Base-by-base conservation (phyloP, 2,797 vertebrate species). In the Manis javanica region DNA sequence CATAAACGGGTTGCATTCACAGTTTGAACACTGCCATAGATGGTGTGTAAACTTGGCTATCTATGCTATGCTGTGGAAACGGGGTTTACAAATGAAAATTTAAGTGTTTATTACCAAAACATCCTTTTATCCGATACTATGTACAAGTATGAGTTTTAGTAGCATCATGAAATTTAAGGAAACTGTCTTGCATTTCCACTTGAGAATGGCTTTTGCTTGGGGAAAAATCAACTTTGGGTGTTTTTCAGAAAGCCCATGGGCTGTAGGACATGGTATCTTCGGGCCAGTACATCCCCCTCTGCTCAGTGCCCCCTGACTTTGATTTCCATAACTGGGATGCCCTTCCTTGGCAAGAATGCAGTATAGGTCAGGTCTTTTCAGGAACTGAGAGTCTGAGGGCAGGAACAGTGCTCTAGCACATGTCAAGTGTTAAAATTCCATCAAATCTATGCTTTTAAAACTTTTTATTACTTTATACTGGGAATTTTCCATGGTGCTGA, bases 401-500 rank as follows among this genome's bases (percentile, higher is more conserved):
- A 61, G 77, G 49, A 66, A 89, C 79, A 95, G 81, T 93, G 83
- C 78, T 94, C n/a, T 94, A 69, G 78, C 75, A 83, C 96, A 55
- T 68, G 74, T 0, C 14, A 93, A 96, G 90, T 97, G 90, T 97
- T 86, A 90, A 95, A 96, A 97, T 96, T 97, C 98, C 97, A 97
- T 98, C 96, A 78, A 94, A 96, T 94, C 94, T 98, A 84, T 94
- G 97, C 91, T 1, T 92, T 96, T 96, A 93, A 97, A 82, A 42
- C 53, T 31, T 98, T 90, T 94, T 89, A 39, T 96, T 93, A 95
- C 87, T 98, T 97, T 96, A 97, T 97, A 88, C 72, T 55, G 91
- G 97, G 96, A 84, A 91, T 97, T 96, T 95, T 96, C 96, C 96
- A 77, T 79, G 97, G 97, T 98, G 98, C 98, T 98, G 96, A 98